Conservation (phyloP, 2,113 vertebrate species). For the Panthera uncia region DNA sequence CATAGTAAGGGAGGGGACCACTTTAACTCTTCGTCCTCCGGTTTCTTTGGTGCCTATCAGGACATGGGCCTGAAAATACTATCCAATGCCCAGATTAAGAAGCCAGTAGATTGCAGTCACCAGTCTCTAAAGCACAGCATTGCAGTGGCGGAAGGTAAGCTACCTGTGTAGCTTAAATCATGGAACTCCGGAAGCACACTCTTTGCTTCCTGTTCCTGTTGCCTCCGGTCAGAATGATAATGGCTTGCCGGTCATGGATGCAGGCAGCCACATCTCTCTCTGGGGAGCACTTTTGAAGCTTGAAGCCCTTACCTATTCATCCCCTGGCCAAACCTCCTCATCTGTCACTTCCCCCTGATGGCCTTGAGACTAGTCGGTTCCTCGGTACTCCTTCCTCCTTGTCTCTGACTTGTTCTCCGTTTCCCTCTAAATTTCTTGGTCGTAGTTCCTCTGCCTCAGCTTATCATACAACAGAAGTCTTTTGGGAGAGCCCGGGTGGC, state of each 20-base stretch:
- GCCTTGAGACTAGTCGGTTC: neutral
- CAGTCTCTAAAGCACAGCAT: rapidly evolving
- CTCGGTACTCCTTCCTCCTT: neutral
- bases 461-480: neutral
- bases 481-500: neutral
- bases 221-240: neutral
- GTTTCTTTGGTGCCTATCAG: conserved; percentile 64
- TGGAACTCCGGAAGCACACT: neutral
- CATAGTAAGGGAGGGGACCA: neutral
- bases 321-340: neutral
- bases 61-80: conserved; percentile 80
- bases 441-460: neutral
- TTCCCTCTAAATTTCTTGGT: neutral
- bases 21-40: neutral
- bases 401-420: neutral
- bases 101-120: conserved; percentile 63
- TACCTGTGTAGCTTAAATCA: neutral
- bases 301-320: neutral
- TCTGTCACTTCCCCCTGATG: neutral
- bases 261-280: neutral
- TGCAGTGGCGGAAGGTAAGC: rapidly evolving
- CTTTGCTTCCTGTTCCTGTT: neutral
- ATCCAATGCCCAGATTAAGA: conserved; percentile 79
- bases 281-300: neutral
- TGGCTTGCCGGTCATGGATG: neutral